A percentile compares a stretch with the other conserved stretches of the same genome.
phyloP scores from a whole-genome alignment of 2,113 vertebrate genomes.

The Ophthalmolycus amberensis region DNA sequence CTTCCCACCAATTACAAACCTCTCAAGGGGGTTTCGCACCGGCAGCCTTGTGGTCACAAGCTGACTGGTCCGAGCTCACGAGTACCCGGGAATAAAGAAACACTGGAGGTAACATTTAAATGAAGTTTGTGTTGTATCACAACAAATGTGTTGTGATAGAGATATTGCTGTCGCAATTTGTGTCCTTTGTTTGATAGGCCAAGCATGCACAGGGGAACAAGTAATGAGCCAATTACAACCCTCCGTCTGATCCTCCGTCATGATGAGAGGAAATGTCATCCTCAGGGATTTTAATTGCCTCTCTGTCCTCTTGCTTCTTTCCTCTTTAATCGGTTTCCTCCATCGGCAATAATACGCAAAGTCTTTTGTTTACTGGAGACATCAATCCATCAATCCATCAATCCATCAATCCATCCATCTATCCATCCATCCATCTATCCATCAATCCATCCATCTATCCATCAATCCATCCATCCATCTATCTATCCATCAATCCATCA shows the following conservation, averaged over 20 bases:
- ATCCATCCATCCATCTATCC: not conserved
- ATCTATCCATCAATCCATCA: too few relatives aligned
- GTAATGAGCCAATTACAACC: slow-evolving; percentile 37
- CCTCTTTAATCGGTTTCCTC: slow-evolving; percentile 15
- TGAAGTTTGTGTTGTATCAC: too few relatives aligned
- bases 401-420: not conserved
- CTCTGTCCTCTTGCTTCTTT: not conserved
- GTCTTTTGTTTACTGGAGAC: slow-evolving; percentile 5
- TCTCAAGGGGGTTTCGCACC: slow-evolving; percentile 10
- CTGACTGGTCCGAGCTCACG: not conserved
- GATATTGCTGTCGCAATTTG: not conserved
- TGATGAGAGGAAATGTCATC: slow-evolving; percentile 45
- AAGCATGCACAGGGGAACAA: slow-evolving; percentile 23
- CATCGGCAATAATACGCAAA: slow-evolving; percentile 2
- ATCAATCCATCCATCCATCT: too few relatives aligned
- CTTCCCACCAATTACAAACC: slow-evolving; percentile 23
- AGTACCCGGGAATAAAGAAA: not conserved
- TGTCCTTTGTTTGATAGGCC: slow-evolving; percentile 29
- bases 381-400: not conserved
- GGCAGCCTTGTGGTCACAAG: slow-evolving; percentile 17
- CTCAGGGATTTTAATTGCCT: slow-evolving; percentile 33
- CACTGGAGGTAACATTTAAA: too few relatives aligned
- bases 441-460: too few relatives aligned
- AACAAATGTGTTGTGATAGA: slow-evolving; percentile 2
- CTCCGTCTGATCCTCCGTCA: slow-evolving; percentile 25